These are phyloP conservation scores for Cheumatopsyche charites DNA, from an alignment of 1,140 invertebrate species.

Conservation along the genomic window DNA sequence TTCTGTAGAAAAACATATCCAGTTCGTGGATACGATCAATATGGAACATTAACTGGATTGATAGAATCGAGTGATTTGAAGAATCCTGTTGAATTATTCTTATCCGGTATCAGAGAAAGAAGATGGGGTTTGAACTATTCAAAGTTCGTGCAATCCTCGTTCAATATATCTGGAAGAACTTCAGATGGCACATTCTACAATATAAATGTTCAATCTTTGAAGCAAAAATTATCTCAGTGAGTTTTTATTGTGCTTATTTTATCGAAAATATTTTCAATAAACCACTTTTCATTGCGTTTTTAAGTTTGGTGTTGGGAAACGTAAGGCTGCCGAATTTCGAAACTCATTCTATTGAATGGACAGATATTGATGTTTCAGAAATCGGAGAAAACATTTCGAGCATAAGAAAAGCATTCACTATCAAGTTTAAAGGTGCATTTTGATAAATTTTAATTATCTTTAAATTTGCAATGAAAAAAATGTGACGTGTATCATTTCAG, in stretches of 20 bases:
- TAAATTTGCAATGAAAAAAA: no score
- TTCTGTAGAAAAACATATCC: conserved; percentile 48
- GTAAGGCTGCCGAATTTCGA: conserved; percentile 45
- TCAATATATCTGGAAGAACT: conserved; percentile 53
- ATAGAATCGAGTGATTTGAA: conserved; percentile 52
- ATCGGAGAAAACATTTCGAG: conserved; percentile 44
- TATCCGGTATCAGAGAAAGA: conserved; percentile 46
- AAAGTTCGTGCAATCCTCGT: conserved; percentile 49
- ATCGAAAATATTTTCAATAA: no score
- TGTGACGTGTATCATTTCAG: conserved; percentile 31
- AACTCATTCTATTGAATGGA: conserved; percentile 46
- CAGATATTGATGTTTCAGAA: conserved; percentile 49
- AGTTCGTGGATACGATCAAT: conserved; percentile 60
- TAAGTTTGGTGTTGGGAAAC: conserved; percentile 51
- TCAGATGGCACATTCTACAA: conserved; percentile 57
- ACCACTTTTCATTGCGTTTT: conserved; percentile 25
- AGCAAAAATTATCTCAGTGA: conserved; percentile 59
- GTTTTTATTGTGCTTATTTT: conserved; percentile 36
- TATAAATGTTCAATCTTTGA: conserved; percentile 53
- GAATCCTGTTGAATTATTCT: conserved; percentile 37
- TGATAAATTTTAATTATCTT: no score
- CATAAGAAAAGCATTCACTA: conserved; percentile 45
- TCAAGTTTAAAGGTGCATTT: conserved; percentile 49
- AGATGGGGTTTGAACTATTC: conserved; percentile 54
- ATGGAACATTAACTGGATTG: conserved; percentile 59